phyloP scores from a whole-genome alignment of 1,140 invertebrate species.

The Acyrthosiphon pisum region DNA sequence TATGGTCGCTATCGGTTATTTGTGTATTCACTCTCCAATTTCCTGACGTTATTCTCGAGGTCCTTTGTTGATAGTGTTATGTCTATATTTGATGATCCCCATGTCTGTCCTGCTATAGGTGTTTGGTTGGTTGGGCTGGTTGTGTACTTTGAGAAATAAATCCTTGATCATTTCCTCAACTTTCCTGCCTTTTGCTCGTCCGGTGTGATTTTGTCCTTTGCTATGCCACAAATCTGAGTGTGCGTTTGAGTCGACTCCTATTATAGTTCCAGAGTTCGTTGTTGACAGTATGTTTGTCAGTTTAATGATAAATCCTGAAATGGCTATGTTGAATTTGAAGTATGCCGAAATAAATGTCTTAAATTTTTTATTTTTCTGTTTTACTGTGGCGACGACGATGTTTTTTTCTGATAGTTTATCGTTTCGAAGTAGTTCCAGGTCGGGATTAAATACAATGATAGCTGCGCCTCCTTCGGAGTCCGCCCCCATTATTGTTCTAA shows the following conservation, averaged over 20 bases:
- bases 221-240: not conserved
- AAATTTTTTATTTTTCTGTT: not conserved
- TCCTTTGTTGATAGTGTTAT: not conserved
- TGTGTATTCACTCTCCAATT: not conserved
- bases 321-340: not conserved
- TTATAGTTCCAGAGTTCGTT: not conserved
- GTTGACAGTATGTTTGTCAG: not conserved
- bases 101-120: not conserved
- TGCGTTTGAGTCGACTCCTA: not conserved
- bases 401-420: not conserved
- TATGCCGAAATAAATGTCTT: not conserved
- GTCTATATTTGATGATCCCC: not conserved
- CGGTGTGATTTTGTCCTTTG: not conserved
- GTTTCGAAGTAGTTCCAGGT: not conserved
- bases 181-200: not conserved
- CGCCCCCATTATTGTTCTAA: not conserved
- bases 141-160: not conserved
- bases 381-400: not conserved
- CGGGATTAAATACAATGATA: not conserved
- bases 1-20: not conserved
- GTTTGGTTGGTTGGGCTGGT: not conserved
- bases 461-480: not conserved
- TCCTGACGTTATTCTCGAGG: fast-evolving
- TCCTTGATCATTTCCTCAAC: not conserved
- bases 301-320: not conserved